Evolutionary conservation across 2,888 invertebrate species (phyloP).

Genomic region (Ceriagrion tenellum): DNA sequence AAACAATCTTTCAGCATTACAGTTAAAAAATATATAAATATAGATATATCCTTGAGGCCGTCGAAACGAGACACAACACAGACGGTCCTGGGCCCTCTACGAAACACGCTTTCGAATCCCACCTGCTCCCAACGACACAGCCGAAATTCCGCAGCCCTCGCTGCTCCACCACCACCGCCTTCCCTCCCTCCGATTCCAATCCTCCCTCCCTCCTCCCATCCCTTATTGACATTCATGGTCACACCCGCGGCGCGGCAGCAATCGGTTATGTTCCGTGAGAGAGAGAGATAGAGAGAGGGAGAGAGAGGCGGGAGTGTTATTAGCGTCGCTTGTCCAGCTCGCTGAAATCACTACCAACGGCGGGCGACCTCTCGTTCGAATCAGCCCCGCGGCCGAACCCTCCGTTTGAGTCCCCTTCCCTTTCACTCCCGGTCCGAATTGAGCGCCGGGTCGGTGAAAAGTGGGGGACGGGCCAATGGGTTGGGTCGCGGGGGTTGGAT

Average conservation of each 20-base stretch:
- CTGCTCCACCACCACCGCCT: not conserved
- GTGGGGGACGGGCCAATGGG: not conserved
- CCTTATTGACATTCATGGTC: conserved; percentile 60
- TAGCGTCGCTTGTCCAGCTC: conserved; percentile 56
- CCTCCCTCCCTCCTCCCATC: not conserved
- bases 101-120: conserved; percentile 1
- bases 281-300: not conserved
- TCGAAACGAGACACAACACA: not conserved
- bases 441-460: not conserved
- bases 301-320: not conserved
- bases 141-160: no score
- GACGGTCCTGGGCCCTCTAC: not conserved
- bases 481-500: not conserved
- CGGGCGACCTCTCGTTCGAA: not conserved
- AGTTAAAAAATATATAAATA: not conserved
- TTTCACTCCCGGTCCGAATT: no score
- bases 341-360: conserved; percentile 24
- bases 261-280: conserved; percentile 38
- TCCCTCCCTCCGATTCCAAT: not conserved
- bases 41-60: not conserved
- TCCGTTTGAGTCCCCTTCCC: no score
- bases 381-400: conserved; percentile 1
- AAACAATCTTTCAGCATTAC: not conserved
- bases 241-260: conserved; percentile 19
- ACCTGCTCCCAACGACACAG: not conserved